Conservation (phyloP, 2,113 vertebrate genomes). For the Condylura cristata region DNA sequence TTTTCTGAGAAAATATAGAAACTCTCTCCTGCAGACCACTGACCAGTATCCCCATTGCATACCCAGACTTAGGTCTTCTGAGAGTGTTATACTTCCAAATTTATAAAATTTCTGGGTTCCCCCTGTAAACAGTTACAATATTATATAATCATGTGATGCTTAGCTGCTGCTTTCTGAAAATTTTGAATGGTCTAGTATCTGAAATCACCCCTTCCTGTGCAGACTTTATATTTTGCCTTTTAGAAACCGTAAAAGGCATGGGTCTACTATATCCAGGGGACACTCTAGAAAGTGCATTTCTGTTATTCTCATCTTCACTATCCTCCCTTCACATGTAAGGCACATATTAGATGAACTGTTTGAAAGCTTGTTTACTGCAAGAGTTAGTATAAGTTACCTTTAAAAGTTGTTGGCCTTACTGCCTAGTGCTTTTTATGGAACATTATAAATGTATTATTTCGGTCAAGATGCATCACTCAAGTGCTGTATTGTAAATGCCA, state of each 20-base stretch:
- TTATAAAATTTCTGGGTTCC: neutral
- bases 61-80: neutral
- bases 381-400: neutral
- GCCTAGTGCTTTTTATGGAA: neutral
- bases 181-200: neutral
- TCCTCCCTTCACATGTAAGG: neutral
- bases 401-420: neutral
- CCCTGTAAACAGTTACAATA: neutral
- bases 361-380: neutral
- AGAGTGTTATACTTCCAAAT: neutral
- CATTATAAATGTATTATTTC: conserved; percentile 33
- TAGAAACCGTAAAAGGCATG: neutral
- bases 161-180: neutral
- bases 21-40: neutral
- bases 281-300: neutral
- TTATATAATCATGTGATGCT: neutral
- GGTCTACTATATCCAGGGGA: neutral
- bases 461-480: neutral
- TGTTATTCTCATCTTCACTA: neutral
- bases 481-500: neutral
- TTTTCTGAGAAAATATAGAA: neutral
- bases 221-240: neutral
- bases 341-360: neutral
- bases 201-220: neutral
- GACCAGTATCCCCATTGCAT: neutral